Percentiles rank a stretch among this genome's conserved stretches.
phyloP scores from a whole-genome alignment of 2,797 vertebrate genomes.

The Cynodonichthys magdalenae region DNA sequence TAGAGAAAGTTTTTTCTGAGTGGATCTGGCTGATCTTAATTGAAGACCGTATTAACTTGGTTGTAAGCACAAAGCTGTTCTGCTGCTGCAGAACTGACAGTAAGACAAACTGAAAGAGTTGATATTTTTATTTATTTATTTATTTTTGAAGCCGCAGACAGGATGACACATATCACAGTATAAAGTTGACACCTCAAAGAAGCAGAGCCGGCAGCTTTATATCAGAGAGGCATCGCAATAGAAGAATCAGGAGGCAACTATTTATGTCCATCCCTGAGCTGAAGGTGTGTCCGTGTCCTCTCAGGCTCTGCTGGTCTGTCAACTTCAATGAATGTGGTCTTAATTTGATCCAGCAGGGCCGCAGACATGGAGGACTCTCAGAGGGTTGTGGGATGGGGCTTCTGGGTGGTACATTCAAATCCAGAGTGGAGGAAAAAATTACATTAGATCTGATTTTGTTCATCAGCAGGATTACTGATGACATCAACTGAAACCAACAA shows the following conservation, averaged over 20 bases:
- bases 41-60: neutral
- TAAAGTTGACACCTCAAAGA: constrained; percentile 25
- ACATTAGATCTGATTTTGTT: constrained; percentile 29
- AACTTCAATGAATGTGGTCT: constrained; percentile 50
- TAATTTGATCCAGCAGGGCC: constrained; percentile 68
- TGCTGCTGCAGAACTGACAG: neutral
- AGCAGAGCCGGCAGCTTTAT: constrained; percentile 21
- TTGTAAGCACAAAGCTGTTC: constrained; percentile 4
- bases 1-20: too few relatives aligned
- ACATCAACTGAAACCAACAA: constrained; percentile 27
- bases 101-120: constrained; percentile 3
- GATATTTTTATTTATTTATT: constrained; percentile 7
- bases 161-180: constrained; percentile 23
- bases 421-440: constrained; percentile 14
- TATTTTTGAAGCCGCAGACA: constrained; percentile 17
- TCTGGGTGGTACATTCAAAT: constrained; percentile 21
- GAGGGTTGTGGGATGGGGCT: constrained; percentile 43
- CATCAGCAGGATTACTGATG: constrained; percentile 26
- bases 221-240: constrained; percentile 14
- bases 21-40: too few relatives aligned
- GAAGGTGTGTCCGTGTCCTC: constrained; percentile 49
- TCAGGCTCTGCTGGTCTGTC: constrained; percentile 57
- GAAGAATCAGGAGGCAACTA: constrained; percentile 26
- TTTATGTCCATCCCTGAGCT: constrained; percentile 31
- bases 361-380: constrained; percentile 34